Evolutionary conservation across 2,113 vertebrate species (phyloP).

Genomic region (Peromyscus maniculatus): DNA sequence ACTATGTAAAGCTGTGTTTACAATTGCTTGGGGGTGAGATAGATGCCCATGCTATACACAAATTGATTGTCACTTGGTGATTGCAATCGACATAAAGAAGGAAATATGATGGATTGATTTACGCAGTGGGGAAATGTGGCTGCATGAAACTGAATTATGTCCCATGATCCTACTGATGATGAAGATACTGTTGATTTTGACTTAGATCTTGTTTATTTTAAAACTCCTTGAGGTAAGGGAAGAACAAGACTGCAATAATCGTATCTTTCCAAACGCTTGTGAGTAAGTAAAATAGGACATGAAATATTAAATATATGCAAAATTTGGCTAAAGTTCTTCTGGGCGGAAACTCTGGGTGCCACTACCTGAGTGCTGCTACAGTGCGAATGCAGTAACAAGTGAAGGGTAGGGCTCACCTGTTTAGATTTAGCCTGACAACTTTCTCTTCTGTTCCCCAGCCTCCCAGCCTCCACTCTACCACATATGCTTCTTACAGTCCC

Average conservation of each 20-base stretch:
- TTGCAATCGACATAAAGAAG: slow-evolving; percentile 8
- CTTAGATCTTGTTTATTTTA: slow-evolving; percentile 22
- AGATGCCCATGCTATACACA: neutral
- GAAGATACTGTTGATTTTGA: neutral
- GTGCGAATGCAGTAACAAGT: neutral
- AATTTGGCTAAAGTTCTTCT: neutral
- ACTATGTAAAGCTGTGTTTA: neutral
- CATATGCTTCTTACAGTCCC: neutral
- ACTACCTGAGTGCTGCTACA: neutral
- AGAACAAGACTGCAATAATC: neutral
- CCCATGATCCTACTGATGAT: neutral
- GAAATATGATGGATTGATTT: slow-evolving; percentile 23
- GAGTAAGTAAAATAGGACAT: neutral
- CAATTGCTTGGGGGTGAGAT: neutral
- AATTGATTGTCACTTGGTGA: neutral
- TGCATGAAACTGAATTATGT: neutral
- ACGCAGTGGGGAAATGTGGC: slow-evolving; percentile 4
- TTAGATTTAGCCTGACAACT: neutral
- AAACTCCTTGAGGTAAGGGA: neutral
- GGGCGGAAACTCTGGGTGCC: neutral
- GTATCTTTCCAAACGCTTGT: slow-evolving; percentile 4
- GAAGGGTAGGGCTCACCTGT: neutral
- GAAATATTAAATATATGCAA: neutral
- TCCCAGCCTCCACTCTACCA: neutral
- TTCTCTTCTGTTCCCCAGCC: neutral